Base-by-base conservation (phyloP, 2,797 vertebrate species). In the Premnoplex brunnescens region DNA sequence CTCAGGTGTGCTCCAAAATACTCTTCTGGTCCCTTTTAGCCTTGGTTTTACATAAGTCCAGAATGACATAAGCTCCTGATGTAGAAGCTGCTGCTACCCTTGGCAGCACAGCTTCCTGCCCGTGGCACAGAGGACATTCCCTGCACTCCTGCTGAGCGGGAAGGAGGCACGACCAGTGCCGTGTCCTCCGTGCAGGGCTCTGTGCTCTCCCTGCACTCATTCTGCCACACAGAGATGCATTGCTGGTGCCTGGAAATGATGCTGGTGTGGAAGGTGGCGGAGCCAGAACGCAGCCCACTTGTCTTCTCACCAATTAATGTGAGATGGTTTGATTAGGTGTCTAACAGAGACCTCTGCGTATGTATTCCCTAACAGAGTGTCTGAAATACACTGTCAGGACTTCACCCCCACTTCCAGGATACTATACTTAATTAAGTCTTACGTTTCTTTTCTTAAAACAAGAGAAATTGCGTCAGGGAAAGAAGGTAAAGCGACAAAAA, bases 321-420 rank as follows among this genome's bases (percentile, higher is more conserved):
- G 66, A 91, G 89, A 37, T 66, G 52, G 49, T 95, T 93, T 89
- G 93, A 72, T 77, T 18, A 62, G 80, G 68, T 52, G n/a, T 26
- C 64, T 91, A 88, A 96, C 93, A 97, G 93, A 95, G 81, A 85
- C 64, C 52, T 94, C 91, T 93, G 96, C 10, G 6, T 46, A n/a
- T 15, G 58, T 75, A 26, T 68, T 55, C 30, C 64, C 39, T 19
- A 37, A 36, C 51, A 15, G 52, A 44, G 12, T 26, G 27, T 46
- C 68, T 58, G 48, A 86, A 89, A 90, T 22, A 44, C 12, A 71
- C 62, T 0, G 0, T 18, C 48, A 62, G 69, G 44, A 49, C 18
- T 18, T 51, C 14, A 19, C 3, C 6, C 1, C 3, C 28, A 39
- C 12, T 37, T 63, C 71, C 59, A 66, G 11, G 2, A 3, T n/a